phyloP scores from a whole-genome alignment of 2,888 invertebrate genomes.

The Campopleginae sp. region DNA sequence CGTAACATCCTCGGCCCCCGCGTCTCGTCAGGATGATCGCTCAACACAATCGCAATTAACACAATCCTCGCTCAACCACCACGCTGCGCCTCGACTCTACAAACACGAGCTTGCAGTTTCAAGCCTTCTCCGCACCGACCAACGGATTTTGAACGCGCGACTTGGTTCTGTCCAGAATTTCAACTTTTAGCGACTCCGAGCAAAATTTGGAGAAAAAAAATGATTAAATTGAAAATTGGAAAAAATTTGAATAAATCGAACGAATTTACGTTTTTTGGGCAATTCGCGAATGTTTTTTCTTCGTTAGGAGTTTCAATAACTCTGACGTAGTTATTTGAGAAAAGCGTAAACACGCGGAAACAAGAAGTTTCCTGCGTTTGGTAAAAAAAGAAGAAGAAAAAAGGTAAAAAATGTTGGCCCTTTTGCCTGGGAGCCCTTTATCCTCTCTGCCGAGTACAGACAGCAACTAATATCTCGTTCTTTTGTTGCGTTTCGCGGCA shows the following conservation, averaged over 20 bases:
- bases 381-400: not conserved
- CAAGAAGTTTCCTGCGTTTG: slow-evolving; percentile 54
- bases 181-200: not conserved
- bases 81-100: too few species aligned
- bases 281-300: not conserved
- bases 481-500: slow-evolving; percentile 82
- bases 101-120: slow-evolving; percentile 52
- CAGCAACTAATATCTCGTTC: slow-evolving; percentile 81
- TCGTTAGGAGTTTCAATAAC: not conserved
- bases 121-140: slow-evolving; percentile 27
- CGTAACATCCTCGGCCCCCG: slow-evolving; percentile 9
- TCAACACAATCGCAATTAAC: slow-evolving; percentile 39
- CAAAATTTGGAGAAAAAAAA: not conserved
- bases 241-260: not conserved
- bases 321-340: not conserved
- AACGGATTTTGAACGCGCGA: too few species aligned
- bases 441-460: slow-evolving; percentile 50
- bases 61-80: slow-evolving; percentile 15
- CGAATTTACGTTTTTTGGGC: not conserved
- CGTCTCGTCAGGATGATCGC: slow-evolving; percentile 41
- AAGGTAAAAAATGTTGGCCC: not conserved
- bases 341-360: slow-evolving; percentile 34
- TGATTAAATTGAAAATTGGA: too few species aligned
- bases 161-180: not conserved
- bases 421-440: slow-evolving; percentile 37